phyloP scores from a whole-genome alignment of 1,140 invertebrate genomes.

The Tribolium castaneum region DNA sequence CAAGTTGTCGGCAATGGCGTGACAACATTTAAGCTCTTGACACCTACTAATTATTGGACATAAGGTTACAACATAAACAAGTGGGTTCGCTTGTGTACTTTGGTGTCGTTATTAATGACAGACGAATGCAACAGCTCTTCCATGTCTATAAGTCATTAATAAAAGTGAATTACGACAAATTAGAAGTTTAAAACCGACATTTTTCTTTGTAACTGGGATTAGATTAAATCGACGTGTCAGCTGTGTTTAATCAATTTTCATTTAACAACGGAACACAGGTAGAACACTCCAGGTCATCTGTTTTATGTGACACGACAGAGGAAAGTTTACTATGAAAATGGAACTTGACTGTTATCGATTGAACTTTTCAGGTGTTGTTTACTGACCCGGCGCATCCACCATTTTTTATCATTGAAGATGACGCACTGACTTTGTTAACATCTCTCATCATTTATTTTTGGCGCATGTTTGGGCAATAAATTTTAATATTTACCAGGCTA shows the following conservation, averaged over 20 bases:
- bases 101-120: conserved; percentile 3
- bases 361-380: not conserved
- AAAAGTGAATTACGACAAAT: conserved; percentile 8
- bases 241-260: conserved; percentile 22
- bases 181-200: not conserved
- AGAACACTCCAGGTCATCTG: conserved; percentile 8
- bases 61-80: conserved; percentile 3
- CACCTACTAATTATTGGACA: conserved; percentile 31
- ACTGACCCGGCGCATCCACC: conserved; percentile 4
- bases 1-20: not conserved
- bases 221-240: not conserved
- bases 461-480: not conserved
- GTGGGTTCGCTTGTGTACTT: conserved; percentile 11
- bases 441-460: not conserved
- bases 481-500: not conserved
- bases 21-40: conserved; percentile 13
- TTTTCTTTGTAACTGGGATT: conserved; percentile 5
- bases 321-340: not conserved
- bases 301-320: conserved; percentile 3
- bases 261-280: not conserved
- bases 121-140: conserved; percentile 29
- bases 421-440: not conserved
- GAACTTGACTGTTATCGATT: not conserved
- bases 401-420: not conserved
- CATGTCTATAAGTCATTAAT: conserved; percentile 18